Conservation (phyloP, 2,113 vertebrate species). For the Abramis brama region DNA sequence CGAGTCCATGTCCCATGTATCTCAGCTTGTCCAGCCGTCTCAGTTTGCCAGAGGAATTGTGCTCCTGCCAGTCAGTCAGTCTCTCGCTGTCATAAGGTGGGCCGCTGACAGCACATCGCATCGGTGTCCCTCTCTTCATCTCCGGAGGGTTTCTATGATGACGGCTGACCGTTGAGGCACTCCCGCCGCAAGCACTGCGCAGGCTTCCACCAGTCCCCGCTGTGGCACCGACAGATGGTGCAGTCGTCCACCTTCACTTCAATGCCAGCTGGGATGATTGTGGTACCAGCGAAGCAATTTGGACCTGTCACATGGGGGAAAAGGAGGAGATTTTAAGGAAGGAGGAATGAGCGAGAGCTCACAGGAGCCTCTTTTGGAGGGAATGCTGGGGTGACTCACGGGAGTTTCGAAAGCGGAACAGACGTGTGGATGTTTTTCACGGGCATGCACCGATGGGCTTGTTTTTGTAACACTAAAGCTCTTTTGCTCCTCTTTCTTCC, state of each 20-base stretch:
- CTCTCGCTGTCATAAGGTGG: conserved; percentile 66
- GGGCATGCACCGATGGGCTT: conserved; percentile 76
- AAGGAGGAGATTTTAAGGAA: not conserved
- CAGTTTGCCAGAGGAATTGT: conserved; percentile 70
- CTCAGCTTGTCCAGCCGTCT: conserved; percentile 60
- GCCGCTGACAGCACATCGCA: conserved; percentile 64
- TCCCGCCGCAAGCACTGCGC: conserved; percentile 96
- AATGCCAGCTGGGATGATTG: conserved; percentile 97
- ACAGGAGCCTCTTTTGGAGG: conserved; percentile 63
- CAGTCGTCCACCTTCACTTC: conserved; percentile 99
- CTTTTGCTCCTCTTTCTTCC: conserved; percentile 65
- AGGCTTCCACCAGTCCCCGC: conserved; percentile 98
- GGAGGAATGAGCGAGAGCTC: conserved; percentile 62
- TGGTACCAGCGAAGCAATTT: conserved; percentile 98
- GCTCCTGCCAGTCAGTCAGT: conserved; percentile 70
- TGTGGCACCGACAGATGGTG: conserved; percentile 99
- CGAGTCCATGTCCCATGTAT: not conserved
- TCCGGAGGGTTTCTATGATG: conserved; percentile 80
- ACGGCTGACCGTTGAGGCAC: conserved; percentile 93
- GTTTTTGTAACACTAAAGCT: conserved; percentile 79
- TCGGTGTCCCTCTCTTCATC: conserved; percentile 51
- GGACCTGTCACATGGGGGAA: conserved; percentile 85
- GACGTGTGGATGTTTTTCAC: conserved; percentile 75
- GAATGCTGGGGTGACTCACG: conserved; percentile 65
- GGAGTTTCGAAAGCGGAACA: conserved; percentile 70